Base-by-base conservation (phyloP, 2,888 invertebrate genomes). In the Ochropacha duplaris region DNA sequence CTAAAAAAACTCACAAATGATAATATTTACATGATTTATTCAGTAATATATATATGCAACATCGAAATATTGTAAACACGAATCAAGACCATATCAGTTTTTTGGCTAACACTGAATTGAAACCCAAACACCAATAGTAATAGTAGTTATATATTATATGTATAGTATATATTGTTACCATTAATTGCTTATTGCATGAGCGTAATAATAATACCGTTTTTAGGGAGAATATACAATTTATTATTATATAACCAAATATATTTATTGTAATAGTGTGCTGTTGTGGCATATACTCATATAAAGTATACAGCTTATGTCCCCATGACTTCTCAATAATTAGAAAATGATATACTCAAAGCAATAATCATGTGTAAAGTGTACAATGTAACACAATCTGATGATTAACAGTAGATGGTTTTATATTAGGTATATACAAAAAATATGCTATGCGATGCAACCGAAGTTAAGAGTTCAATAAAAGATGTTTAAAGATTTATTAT, bases 401-500 rank as follows among this genome's bases (percentile, higher is more conserved):
- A n/a, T 50, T 2, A n/a, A 50, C 8, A 50, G 24, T 50, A 50
- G 16, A 39, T 39, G 39, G 16, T 39, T 39, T n/a, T 31, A 39
- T 39, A 39, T 39, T 39, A n/a, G n/a, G n/a, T n/a, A n/a, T n/a
- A 39, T 39, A 39, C 16, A 22, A 57, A 54, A 58, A 62, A 31
- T 57, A 61, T 59, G 59, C 57, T 61, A 63, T 65, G 58, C 50
- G 57, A 57, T 31, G 1, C 31, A 64, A 16, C 39, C 61, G 63
- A 68, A 69, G 68, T 69, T 66, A 68, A 63, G 63, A 69, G 59
- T 71, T 71, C 68, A 67, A 65, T 64, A 12, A 63, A 65, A 60
- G 65, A 72, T 70, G 71, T 76, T 72, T 54, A 70, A 67, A 68
- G 63, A 68, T 71, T 71, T 67, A 74, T 69, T 72, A 66, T 65